phyloP scores from a whole-genome alignment of 2,888 invertebrate genomes.

The Ectemnius cavifrons region DNA sequence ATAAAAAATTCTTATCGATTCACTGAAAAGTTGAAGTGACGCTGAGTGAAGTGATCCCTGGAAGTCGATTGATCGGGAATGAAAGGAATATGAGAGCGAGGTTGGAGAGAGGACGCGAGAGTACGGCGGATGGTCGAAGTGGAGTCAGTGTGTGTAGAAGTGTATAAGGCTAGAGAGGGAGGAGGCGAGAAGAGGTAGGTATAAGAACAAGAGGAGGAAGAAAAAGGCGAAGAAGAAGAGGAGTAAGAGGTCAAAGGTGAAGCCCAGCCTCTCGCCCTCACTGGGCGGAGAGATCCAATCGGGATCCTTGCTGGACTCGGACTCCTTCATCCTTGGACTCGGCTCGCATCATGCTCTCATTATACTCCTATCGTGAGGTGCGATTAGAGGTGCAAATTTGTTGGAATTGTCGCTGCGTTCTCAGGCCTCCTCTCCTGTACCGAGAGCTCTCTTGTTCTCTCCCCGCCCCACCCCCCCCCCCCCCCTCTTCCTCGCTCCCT shows the following conservation, averaged over 20 bases:
- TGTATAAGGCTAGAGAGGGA: conserved; percentile 31
- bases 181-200: conserved; percentile 37
- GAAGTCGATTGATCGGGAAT: conserved; percentile 51
- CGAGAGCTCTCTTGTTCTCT: conserved; percentile 4
- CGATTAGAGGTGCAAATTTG: conserved; percentile 67
- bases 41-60: conserved; percentile 20
- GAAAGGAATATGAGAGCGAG: conserved; percentile 50
- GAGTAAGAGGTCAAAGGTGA: conserved; percentile 74
- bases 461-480: no score
- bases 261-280: conserved; percentile 74
- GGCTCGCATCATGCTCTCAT: conserved; percentile 71
- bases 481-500: no score
- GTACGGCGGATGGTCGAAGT: no score
- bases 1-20: no score
- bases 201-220: conserved; percentile 48
- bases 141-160: conserved; percentile 15
- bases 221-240: conserved; percentile 48
- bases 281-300: conserved; percentile 74
- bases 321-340: conserved; percentile 66
- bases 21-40: no score
- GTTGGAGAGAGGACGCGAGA: conserved; percentile 9
- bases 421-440: conserved; percentile 31
- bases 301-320: conserved; percentile 66
- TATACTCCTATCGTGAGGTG: conserved; percentile 67
- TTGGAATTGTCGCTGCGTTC: conserved; percentile 57